Evolutionary conservation across 2,797 vertebrate genomes (phyloP), one percentile per base, ranked within the genome.

Genomic region (Hypotaenidia philippensis): DNA sequence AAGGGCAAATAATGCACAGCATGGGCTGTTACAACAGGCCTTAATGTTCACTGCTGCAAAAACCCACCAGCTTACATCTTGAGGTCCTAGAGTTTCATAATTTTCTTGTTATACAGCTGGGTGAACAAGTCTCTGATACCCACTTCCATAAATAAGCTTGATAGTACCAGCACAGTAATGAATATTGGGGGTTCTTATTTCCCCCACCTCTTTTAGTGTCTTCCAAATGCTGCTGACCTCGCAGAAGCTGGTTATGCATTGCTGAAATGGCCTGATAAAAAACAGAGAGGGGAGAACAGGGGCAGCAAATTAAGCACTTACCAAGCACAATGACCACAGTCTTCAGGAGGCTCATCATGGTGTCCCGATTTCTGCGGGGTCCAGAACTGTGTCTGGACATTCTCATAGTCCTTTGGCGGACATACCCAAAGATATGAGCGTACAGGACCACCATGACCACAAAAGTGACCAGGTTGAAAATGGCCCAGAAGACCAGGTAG

Each of bases 311-410:
- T 25, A 68, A 76, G 34, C 70, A 97, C 98, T 98, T 94, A 99
- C 99, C 99, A 82, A 99, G 98, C 22, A 99, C 99, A 90, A 99
- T 99, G 94, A 98, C 99, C 90, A 99, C 99, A 2, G 99, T 99
- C 98, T 99, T 99, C 97, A 99, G 98, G 97, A 99, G 98, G 93
- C 99, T 99, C 99, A 99, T 99, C 99, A 99, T 99, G 93, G 99
- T 99, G 90, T 99, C 99, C 66, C 99, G 98, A 97, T 99, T 99
- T 87, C 99, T 98, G 40, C 99, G 98, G 7, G 98, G 99, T 74
- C 99, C 99, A 50, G 99, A 99, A 97, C 99, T 99, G 96, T 99
- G 99, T 27, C 99, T 98, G 17, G 99, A 99, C 99, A 99, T 99
- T 97, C 99, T 98, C 99, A 99, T 99, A 98, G 99, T 99, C 98